Conservation (phyloP, 2,888 invertebrate genomes). For the Trisateles emortualis region DNA sequence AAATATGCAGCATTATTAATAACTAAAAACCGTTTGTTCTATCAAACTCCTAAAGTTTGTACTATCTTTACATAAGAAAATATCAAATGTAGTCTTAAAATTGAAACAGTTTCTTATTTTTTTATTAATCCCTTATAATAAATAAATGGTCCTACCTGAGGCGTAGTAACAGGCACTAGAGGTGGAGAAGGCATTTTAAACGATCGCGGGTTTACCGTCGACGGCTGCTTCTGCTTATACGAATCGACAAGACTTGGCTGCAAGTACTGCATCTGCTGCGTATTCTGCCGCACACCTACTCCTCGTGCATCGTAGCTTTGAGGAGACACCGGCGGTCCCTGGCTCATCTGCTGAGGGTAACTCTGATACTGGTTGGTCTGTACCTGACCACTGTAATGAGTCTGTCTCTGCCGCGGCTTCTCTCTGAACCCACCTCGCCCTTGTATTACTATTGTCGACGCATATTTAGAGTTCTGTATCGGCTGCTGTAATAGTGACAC, state of each 20-base stretch:
- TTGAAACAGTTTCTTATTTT: no score
- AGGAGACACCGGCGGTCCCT: conserved; percentile 40
- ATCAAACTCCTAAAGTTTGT: no score
- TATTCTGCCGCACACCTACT: conserved; percentile 49
- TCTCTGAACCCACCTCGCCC: conserved; percentile 75
- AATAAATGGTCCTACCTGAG: conserved; percentile 62
- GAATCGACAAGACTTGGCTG: conserved; percentile 62
- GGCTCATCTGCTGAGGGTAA: conserved; percentile 54
- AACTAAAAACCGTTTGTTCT: no score
- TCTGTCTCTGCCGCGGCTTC: conserved; percentile 66
- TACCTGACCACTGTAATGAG: conserved; percentile 61
- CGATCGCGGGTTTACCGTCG: conserved; percentile 56
- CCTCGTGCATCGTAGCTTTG: conserved; percentile 53
- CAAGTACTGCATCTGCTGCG: conserved; percentile 73
- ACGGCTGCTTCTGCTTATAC: conserved; percentile 66
- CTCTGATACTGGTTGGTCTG: conserved; percentile 62
- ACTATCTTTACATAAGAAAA: no score
- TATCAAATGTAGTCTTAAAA: no score
- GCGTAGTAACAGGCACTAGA: conserved; percentile 61
- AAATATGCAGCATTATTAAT: no score
- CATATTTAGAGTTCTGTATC: conserved; percentile 72
- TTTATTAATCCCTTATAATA: no score
- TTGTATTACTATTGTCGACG: conserved; percentile 70
- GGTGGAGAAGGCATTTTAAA: conserved; percentile 85
- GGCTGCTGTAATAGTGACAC: conserved; percentile 81